These are phyloP conservation scores for Lucilia sericata DNA, from an alignment of 1,140 invertebrate genomes.

Conservation along the genomic window DNA sequence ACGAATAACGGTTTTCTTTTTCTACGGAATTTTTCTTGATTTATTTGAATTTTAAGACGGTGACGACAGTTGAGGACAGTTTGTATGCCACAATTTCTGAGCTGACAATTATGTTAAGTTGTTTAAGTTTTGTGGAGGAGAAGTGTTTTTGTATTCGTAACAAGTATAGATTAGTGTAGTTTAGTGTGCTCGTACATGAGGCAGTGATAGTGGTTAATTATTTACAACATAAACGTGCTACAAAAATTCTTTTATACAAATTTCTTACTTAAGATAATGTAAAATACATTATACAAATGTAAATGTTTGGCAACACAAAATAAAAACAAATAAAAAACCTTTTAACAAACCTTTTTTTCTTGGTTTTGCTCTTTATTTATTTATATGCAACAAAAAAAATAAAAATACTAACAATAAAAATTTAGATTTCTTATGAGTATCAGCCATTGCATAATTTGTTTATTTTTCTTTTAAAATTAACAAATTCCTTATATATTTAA, in stretches of 20 bases:
- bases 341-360: too few species aligned
- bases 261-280: background rate
- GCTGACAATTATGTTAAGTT: background rate
- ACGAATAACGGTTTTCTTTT: background rate
- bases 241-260: background rate
- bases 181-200: background rate
- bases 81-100: background rate
- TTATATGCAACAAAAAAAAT: too few species aligned
- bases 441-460: background rate
- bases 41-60: background rate
- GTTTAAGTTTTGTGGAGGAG: background rate
- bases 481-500: background rate
- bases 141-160: too few species aligned
- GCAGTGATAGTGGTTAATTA: background rate
- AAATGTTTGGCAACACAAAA: too few species aligned
- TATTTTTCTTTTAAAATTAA: background rate
- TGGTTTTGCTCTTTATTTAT: too few species aligned
- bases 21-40: background rate
- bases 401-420: background rate
- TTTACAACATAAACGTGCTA: background rate
- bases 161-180: background rate
- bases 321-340: too few species aligned
- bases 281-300: background rate
- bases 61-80: background rate
- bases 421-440: background rate